These are phyloP conservation scores for Bubalus kerabau DNA, from an alignment of 2,113 vertebrate genomes.

Conservation along the genomic window DNA sequence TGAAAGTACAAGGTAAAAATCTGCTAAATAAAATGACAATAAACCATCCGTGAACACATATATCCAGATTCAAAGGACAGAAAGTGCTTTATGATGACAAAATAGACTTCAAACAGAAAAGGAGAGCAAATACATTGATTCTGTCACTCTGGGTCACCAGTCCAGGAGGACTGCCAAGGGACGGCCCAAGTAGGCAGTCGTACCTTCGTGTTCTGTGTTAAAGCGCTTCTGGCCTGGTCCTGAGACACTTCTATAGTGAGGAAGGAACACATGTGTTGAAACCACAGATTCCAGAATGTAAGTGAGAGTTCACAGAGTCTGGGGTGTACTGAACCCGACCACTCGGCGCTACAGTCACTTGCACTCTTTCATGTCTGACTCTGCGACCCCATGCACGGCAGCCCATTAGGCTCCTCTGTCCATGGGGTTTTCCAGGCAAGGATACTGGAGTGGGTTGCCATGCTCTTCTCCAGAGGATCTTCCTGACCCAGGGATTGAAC, in stretches of 20 bases:
- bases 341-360: neutral
- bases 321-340: neutral
- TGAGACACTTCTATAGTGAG: neutral
- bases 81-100: neutral
- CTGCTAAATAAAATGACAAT: conserved; percentile 6
- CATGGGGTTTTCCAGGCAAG: neutral
- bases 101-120: neutral
- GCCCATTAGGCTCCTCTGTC: neutral
- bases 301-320: neutral
- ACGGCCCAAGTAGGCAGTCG: neutral
- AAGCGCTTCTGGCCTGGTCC: neutral
- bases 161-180: neutral
- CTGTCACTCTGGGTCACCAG: neutral
- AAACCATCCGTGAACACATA: neutral
- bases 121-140: neutral
- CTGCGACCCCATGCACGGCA: neutral
- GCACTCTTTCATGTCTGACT: neutral
- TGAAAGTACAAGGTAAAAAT: neutral
- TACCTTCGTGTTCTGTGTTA: neutral
- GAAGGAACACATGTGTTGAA: conserved; percentile 23
- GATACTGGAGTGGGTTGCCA: neutral
- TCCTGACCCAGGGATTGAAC: neutral
- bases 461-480: neutral
- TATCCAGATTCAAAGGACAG: neutral
- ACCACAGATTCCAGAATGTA: neutral